Evolutionary conservation across 1,140 invertebrate species (phyloP), one percentile per base, ranked within the genome.

Genomic region (Plutomurus gul): DNA sequence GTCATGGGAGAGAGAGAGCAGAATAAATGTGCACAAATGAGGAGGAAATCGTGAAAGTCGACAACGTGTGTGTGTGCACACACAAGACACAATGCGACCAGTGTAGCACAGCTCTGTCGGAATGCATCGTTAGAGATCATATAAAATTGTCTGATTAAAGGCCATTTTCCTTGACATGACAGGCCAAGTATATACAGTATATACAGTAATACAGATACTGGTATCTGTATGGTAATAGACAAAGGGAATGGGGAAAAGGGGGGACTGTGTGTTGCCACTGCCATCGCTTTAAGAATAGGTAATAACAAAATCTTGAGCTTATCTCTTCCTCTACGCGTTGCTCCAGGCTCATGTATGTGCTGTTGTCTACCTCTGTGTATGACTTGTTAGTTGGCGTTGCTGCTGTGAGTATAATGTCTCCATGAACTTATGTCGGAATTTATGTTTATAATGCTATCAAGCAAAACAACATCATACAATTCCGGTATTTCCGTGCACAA

Each of bases 141-240:
- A 65, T 65, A 36, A 65, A 65, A 65, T 65, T 65, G 56, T 65
- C 56, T 65, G 56, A 65, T 65, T 27, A n/a, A n/a, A 65, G 56
- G 30, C 56, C 27, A 65, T 65, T 65, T 30, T 65, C 30, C 27
- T 11, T n/a, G n/a, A 51, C 25, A 10, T 51, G 47, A 51, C 47
- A 51, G 47, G 20, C 20, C 1, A 4, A 49, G 4, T 11, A 6
- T 8, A 22, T 22, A 1, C 7, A 51, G 18, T 1, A 22, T 1
- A 51, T 51, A n/a, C 47, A 51, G 13, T 6, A 7, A 39, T 39
- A 39, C 37, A 39, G 37, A 39, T 39, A 39, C 37, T 6, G n/a
- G 8, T 18, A n/a, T n/a, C n/a, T n/a, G n/a, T n/a, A n/a, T n/a
- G n/a, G n/a, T n/a, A n/a, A n/a, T n/a, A n/a, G n/a, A 51, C 20